Conservation (phyloP, 2,888 invertebrate species). For the Siphlonurus alternatus region DNA sequence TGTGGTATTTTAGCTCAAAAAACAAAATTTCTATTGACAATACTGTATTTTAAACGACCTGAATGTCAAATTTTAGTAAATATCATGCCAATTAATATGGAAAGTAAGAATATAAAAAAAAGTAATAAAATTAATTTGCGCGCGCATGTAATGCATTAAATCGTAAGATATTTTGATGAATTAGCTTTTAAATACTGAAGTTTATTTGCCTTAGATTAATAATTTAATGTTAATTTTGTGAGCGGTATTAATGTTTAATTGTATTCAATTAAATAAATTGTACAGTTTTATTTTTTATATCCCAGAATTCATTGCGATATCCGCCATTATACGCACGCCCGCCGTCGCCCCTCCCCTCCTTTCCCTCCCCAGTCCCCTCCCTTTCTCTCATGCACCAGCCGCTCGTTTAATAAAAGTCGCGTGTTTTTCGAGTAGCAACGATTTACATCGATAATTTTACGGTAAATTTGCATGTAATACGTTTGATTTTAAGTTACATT, state of each 20-base stretch:
- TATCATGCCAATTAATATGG: too few relatives aligned
- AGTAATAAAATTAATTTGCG: not conserved
- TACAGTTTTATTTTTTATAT: constrained; percentile 3
- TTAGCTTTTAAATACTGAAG: too few relatives aligned
- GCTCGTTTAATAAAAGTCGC: too few relatives aligned
- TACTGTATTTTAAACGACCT: too few relatives aligned
- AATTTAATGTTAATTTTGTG: not conserved
- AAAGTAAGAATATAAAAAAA: too few relatives aligned
- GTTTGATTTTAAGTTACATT: not conserved
- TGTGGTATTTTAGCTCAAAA: too few relatives aligned
- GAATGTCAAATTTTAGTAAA: too few relatives aligned
- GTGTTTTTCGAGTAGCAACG: not conserved
- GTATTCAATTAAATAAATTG: too few relatives aligned
- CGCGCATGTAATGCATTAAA: not conserved
- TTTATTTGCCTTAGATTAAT: not conserved
- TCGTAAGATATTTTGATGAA: too few relatives aligned
- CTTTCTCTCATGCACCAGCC: not conserved
- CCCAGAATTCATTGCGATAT: constrained; percentile 8
- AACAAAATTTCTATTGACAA: too few relatives aligned
- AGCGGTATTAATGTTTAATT: too few relatives aligned
- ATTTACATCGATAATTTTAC: not conserved
- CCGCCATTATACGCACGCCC: constrained; percentile 10
- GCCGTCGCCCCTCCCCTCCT: not conserved
- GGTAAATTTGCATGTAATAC: not conserved
- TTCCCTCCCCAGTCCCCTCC: not conserved